These are phyloP conservation scores for Pangasius sanitwongsei DNA, from an alignment of 2,797 vertebrate species.

Conservation along the genomic window DNA sequence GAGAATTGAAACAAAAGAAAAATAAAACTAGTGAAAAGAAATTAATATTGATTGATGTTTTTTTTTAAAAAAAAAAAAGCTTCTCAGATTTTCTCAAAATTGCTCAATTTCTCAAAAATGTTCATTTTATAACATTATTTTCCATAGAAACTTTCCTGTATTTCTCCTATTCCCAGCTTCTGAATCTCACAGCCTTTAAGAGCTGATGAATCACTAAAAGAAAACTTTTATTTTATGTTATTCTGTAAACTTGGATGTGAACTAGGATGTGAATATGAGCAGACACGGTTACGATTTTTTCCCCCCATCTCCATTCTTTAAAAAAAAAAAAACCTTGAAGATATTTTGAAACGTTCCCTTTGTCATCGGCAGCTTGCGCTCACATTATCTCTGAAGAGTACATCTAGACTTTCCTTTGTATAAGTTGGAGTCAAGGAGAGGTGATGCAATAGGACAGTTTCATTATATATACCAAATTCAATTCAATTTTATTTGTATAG, in stretches of 20 bases:
- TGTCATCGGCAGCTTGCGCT: background rate
- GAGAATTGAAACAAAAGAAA: background rate
- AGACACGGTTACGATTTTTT: background rate
- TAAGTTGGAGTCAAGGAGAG: background rate
- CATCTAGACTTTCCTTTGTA: background rate
- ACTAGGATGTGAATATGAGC: background rate
- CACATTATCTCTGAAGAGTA: background rate
- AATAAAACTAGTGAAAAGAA: background rate
- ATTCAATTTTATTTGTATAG: too few relatives aligned
- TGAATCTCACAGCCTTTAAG: background rate
- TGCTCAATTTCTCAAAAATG: too few relatives aligned
- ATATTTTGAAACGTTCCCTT: background rate
- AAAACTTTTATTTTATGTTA: background rate
- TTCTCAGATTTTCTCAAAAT: background rate
- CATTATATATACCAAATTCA: too few relatives aligned
- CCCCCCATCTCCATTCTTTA: background rate
- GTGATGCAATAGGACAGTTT: background rate
- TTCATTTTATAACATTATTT: background rate
- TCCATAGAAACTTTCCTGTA: background rate
- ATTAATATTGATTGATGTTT: background rate
- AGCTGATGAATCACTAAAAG: background rate
- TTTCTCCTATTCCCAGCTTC: too few relatives aligned
- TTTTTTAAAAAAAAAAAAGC: background rate
- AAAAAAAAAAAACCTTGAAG: background rate
- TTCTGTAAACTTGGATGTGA: background rate